Evolutionary conservation across 2,113 vertebrate genomes (phyloP).

Genomic region (Numenius arquata): DNA sequence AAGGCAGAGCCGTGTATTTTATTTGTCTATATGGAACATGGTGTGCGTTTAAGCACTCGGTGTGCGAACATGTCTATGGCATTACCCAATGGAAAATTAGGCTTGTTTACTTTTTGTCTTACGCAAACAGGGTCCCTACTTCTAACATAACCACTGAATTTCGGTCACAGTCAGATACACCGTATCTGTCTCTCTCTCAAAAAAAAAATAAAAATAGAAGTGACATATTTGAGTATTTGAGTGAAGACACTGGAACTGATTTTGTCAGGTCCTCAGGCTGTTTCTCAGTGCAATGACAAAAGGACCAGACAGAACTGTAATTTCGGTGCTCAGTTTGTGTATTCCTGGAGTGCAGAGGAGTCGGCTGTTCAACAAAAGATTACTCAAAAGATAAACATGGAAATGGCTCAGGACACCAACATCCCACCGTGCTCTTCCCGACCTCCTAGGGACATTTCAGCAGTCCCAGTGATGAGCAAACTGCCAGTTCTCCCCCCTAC

Average conservation of each 20-base stretch:
- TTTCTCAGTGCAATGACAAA: not conserved
- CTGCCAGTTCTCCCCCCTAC: not conserved
- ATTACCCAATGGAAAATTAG: not conserved
- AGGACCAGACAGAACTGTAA: not conserved
- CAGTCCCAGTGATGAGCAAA: not conserved
- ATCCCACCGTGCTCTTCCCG: not conserved
- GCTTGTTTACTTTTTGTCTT: not conserved
- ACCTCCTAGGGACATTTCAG: not conserved
- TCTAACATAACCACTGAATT: not conserved
- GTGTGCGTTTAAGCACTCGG: not conserved
- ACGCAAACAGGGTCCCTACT: not conserved
- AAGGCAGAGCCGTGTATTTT: fast-evolving
- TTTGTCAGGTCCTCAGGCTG: not conserved
- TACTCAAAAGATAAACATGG: not conserved
- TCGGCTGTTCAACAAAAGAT: not conserved
- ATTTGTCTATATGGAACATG: not conserved
- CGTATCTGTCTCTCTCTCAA: not conserved
- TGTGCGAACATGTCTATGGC: not conserved
- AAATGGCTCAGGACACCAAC: not conserved
- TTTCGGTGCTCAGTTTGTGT: not conserved
- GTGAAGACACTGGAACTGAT: not conserved
- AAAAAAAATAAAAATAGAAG: not conserved
- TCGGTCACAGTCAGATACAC: not conserved
- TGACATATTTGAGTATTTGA: not conserved
- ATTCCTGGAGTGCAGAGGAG: not conserved